Conservation (phyloP, 2,113 vertebrate genomes). For the Todiramphus chloris region DNA sequence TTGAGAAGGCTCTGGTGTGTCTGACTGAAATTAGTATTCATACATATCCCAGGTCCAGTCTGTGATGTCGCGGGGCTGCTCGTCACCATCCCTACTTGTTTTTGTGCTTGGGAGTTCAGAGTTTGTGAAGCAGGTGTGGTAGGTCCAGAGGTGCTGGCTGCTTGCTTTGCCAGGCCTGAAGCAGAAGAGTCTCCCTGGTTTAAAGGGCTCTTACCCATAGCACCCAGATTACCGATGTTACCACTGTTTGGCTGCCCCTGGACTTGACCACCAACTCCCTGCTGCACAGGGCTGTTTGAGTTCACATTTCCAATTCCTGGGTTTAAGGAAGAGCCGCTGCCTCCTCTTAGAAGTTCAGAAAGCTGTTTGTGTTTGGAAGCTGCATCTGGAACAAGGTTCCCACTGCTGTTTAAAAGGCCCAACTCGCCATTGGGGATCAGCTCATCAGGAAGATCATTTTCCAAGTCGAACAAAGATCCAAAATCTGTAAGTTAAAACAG, state of each 20-base stretch:
- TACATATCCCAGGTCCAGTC: slow-evolving; percentile 84
- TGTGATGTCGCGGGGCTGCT: slow-evolving; percentile 83
- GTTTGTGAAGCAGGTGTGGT: slow-evolving; percentile 79
- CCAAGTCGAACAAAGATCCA: slow-evolving; percentile 95
- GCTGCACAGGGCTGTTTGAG: slow-evolving; percentile 83
- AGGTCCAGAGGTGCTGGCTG: slow-evolving; percentile 76
- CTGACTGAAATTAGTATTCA: slow-evolving; percentile 89
- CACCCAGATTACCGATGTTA: slow-evolving; percentile 68
- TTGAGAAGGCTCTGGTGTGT: slow-evolving; percentile 87
- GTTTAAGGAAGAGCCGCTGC: slow-evolving; percentile 83
- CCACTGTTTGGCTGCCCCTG: slow-evolving; percentile 81
- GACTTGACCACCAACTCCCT: slow-evolving; percentile 80
- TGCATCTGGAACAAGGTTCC: slow-evolving; percentile 88
- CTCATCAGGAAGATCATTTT: slow-evolving; percentile 98
- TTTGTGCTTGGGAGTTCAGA: slow-evolving; percentile 89
- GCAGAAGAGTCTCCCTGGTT: slow-evolving; percentile 80
- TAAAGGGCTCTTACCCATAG: slow-evolving; percentile 88
- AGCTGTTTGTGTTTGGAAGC: slow-evolving; percentile 97
- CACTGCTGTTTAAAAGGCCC: slow-evolving; percentile 84
- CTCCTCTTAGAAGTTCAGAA: slow-evolving; percentile 92
- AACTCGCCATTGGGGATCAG: slow-evolving; percentile 95
- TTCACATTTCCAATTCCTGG: slow-evolving; percentile 81
- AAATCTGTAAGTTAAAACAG: slow-evolving; percentile 85
- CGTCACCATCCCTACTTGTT: slow-evolving; percentile 82
- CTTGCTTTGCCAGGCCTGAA: slow-evolving; percentile 76